These are phyloP conservation scores for Lichenostomus cassidix DNA, from an alignment of 2,113 vertebrate species.

Conservation along the genomic window DNA sequence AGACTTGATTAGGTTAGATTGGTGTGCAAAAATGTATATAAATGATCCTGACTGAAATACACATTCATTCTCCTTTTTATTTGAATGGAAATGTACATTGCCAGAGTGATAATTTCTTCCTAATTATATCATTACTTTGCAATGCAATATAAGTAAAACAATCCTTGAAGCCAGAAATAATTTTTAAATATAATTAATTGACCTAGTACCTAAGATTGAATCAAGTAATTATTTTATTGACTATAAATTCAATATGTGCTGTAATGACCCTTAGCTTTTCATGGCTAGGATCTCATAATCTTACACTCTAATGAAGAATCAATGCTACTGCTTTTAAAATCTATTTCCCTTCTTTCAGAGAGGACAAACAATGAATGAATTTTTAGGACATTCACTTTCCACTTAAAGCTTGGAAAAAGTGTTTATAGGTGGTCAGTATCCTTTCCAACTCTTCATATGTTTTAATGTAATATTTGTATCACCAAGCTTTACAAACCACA, in stretches of 20 bases:
- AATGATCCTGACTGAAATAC: neutral
- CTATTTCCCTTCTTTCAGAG: neutral
- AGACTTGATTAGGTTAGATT: neutral
- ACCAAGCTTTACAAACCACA: neutral
- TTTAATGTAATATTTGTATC: neutral
- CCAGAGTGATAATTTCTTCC: constrained; percentile 34
- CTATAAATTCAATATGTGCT: constrained; percentile 33
- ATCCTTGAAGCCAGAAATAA: constrained; percentile 12
- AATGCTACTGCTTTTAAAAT: constrained; percentile 22
- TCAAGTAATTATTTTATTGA: constrained; percentile 63
- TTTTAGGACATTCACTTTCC: neutral
- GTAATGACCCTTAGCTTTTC: constrained; percentile 29
- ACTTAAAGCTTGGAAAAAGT: neutral
- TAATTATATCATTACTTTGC: constrained; percentile 42
- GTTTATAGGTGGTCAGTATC: neutral
- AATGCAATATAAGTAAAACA: constrained; percentile 29
- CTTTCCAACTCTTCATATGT: neutral
- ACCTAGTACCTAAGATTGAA: constrained; percentile 2
- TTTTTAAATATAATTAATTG: constrained; percentile 27
- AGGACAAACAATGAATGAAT: neutral
- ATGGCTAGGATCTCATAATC: constrained; percentile 29
- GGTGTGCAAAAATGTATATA: neutral
- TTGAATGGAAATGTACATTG: neutral
- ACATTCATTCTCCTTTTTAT: neutral
- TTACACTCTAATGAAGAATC: constrained; percentile 27